Percentiles rank a stretch among this genome's conserved stretches.
Evolutionary conservation across 2,888 invertebrate species (phyloP).

Genomic region (Panorpa germanica): DNA sequence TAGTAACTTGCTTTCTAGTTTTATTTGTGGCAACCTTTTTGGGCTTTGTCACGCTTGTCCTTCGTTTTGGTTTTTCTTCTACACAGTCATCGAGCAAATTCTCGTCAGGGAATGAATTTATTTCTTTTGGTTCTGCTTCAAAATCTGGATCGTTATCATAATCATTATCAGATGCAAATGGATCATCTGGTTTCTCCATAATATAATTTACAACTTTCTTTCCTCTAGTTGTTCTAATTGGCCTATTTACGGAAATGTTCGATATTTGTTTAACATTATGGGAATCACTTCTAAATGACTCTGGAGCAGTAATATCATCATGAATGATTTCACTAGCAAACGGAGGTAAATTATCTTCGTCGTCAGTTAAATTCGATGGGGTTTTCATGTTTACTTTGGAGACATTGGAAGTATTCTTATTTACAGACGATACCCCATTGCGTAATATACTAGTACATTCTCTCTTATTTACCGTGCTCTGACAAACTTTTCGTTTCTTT

Average conservation of each 20-base stretch:
- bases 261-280: conserved; percentile 2
- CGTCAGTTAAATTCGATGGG: no score
- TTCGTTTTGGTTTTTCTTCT: conserved; percentile 2
- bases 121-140: conserved; percentile 11
- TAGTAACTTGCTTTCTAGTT: conserved; percentile 4
- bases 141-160: conserved; percentile 9
- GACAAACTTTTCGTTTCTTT: conserved; percentile 29
- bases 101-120: conserved; percentile 8
- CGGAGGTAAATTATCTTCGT: no score
- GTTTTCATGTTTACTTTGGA: no score
- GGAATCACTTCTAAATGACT: not conserved
- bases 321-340: no score
- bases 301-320: conserved; percentile 8
- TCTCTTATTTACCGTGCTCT: conserved; percentile 4
- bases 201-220: conserved; percentile 9
- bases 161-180: conserved; percentile 7
- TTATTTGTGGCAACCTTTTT: conserved; percentile 5
- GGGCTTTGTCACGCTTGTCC: conserved; percentile 4
- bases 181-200: not conserved
- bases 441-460: no score
- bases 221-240: conserved; percentile 13
- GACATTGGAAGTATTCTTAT: conserved; percentile 11
- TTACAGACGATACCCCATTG: no score
- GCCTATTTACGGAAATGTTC: no score
- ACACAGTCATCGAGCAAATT: not conserved